These are phyloP conservation scores for Dorcus hopei DNA, from an alignment of 2,888 invertebrate genomes.

Conservation along the genomic window DNA sequence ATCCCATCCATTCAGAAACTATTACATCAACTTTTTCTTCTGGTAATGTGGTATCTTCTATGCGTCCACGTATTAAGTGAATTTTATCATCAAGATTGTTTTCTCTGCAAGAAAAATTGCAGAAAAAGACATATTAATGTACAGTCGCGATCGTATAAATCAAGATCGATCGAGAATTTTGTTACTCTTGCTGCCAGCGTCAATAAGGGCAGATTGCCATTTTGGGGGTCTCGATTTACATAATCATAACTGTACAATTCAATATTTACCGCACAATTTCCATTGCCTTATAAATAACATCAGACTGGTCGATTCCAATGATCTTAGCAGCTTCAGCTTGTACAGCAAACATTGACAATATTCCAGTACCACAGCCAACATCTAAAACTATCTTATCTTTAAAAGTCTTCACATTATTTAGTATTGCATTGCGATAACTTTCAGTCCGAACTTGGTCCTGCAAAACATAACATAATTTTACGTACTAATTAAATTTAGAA, in stretches of 20 bases:
- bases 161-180: not conserved
- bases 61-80: constrained; percentile 75
- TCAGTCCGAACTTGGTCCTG: constrained; percentile 81
- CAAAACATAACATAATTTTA: constrained; percentile 22
- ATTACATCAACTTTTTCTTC: constrained; percentile 83
- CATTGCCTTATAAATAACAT: constrained; percentile 93
- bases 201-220: not conserved
- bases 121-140: not conserved
- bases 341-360: constrained; percentile 97
- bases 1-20: constrained; percentile 99
- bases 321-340: constrained; percentile 89
- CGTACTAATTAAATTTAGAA: not conserved
- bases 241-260: too few relatives aligned
- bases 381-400: constrained; percentile 82
- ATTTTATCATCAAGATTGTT: constrained; percentile 62
- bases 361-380: constrained; percentile 97
- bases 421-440: constrained; percentile 80
- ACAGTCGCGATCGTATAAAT: not conserved
- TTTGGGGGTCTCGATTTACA: not conserved
- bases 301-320: constrained; percentile 93
- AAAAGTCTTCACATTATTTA: constrained; percentile 68
- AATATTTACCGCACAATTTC: constrained; percentile 77
- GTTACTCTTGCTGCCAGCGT: too few relatives aligned
- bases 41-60: constrained; percentile 79
- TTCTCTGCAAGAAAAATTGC: constrained; percentile 32